Evolutionary conservation across 2,797 vertebrate genomes (phyloP).

Genomic region (Propithecus perrieri): DNA sequence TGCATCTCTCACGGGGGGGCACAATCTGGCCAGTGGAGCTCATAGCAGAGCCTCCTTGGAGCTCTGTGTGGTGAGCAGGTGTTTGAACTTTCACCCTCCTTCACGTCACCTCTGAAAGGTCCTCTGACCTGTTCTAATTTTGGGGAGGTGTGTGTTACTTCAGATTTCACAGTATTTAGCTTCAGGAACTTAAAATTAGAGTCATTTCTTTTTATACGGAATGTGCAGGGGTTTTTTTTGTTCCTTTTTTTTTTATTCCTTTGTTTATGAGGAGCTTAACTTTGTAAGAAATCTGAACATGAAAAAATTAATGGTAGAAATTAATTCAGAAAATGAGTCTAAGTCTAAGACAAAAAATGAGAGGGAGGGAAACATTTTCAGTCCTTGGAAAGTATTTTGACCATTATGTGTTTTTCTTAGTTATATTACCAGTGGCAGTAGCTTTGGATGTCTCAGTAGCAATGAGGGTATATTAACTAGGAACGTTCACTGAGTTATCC

Average conservation of each 20-base stretch:
- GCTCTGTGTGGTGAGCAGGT: background rate
- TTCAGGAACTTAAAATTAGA: slow-evolving; percentile 22
- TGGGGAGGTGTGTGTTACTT: background rate
- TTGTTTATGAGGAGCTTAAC: background rate
- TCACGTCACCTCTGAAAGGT: background rate
- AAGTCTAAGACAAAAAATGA: background rate
- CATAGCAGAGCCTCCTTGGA: background rate
- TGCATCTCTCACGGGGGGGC: background rate
- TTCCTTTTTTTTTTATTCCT: background rate
- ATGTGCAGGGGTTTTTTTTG: background rate
- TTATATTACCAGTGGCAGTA: background rate
- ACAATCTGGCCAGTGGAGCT: background rate
- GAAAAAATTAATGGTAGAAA: background rate
- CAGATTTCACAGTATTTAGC: background rate
- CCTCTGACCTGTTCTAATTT: background rate
- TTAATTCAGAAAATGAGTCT: background rate
- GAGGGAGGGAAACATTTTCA: background rate
- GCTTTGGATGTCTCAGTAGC: background rate
- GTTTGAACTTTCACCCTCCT: background rate
- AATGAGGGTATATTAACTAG: background rate
- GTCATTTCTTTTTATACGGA: background rate
- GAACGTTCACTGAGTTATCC: background rate
- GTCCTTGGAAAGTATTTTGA: background rate
- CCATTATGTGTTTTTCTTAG: background rate
- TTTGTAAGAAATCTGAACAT: background rate